These are phyloP conservation scores for Nyctibius grandis DNA, from an alignment of 2,797 vertebrate genomes.

Conservation along the genomic window DNA sequence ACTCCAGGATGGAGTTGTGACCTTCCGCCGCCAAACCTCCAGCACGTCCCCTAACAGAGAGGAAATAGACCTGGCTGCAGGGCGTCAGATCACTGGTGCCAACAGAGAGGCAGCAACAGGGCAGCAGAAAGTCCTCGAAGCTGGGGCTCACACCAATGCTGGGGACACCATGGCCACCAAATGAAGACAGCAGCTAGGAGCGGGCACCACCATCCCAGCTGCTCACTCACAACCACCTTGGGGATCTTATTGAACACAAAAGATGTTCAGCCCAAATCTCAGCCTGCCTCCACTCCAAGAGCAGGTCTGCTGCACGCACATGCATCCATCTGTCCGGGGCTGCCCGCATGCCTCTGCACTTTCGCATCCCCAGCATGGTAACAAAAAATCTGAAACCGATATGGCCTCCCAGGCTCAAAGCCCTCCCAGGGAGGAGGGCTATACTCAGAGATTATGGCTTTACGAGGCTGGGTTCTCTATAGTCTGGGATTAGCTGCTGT, in stretches of 20 bases:
- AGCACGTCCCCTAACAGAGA: neutral
- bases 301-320: neutral
- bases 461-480: neutral
- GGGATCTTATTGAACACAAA: neutral
- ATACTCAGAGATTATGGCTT: neutral
- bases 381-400: conserved; percentile 33
- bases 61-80: neutral
- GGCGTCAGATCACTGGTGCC: neutral
- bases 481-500: conserved; percentile 2
- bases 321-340: neutral
- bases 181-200: neutral
- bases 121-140: neutral
- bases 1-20: neutral
- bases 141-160: neutral
- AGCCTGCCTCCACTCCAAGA: neutral
- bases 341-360: neutral
- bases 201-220: neutral
- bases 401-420: neutral
- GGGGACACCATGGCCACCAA: neutral
- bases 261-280: neutral
- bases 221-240: neutral
- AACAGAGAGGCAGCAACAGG: neutral
- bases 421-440: neutral
- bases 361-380: neutral
- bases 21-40: neutral